These are phyloP conservation scores for Parascotia fuliginaria DNA, from an alignment of 2,888 invertebrate species.

Conservation along the genomic window DNA sequence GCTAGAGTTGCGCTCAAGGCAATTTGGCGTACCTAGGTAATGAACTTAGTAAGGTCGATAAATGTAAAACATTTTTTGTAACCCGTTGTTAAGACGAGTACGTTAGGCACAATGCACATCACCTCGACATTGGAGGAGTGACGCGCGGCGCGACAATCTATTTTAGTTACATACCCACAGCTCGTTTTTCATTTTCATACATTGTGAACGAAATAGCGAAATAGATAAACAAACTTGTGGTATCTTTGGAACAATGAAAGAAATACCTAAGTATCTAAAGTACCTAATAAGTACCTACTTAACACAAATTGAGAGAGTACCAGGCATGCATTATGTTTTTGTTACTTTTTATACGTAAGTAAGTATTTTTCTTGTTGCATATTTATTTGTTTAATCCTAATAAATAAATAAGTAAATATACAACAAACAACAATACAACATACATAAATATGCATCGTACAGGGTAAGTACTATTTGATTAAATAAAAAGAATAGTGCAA, in stretches of 20 bases:
- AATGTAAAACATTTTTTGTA: slow-evolving; percentile 22
- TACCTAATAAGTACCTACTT: background rate
- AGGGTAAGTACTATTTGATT: too few relatives aligned
- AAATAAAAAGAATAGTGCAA: too few relatives aligned
- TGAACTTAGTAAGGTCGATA: slow-evolving; percentile 42
- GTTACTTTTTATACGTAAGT: too few relatives aligned
- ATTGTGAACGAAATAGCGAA: slow-evolving; percentile 34
- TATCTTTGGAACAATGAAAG: background rate
- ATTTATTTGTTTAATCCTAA: too few relatives aligned
- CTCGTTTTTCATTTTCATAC: slow-evolving; percentile 65
- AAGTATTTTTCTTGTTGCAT: too few relatives aligned
- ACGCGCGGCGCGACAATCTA: slow-evolving; percentile 54
- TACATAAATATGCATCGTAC: too few relatives aligned
- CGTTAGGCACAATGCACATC: slow-evolving; percentile 60
- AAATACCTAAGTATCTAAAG: background rate
- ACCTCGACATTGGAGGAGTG: slow-evolving; percentile 72
- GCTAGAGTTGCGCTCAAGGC: slow-evolving; percentile 10
- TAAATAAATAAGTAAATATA: too few relatives aligned
- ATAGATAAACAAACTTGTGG: slow-evolving; percentile 29
- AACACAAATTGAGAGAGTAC: too few relatives aligned
- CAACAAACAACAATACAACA: too few relatives aligned
- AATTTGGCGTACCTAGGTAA: slow-evolving; percentile 22
- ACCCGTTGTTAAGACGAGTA: slow-evolving; percentile 12
- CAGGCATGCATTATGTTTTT: too few relatives aligned
- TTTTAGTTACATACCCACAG: slow-evolving; percentile 56